Evolutionary conservation across 2,888 invertebrate genomes (phyloP).

Genomic region (Hesperia comma): DNA sequence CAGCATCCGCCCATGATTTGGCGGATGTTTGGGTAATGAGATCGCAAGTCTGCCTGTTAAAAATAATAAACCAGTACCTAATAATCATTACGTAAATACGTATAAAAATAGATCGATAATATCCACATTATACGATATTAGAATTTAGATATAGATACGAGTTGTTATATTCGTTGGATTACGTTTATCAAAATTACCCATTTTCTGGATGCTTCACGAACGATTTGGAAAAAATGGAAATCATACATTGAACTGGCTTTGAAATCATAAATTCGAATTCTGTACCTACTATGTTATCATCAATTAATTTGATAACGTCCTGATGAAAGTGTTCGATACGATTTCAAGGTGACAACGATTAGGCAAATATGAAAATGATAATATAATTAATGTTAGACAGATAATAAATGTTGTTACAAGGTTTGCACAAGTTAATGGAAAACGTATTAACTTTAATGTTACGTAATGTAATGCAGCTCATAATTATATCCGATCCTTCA

Average conservation of each 20-base stretch:
- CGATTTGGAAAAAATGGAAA: not conserved
- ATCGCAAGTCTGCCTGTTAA: too few relatives aligned
- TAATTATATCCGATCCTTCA: too few relatives aligned
- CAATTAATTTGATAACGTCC: constrained; percentile 7
- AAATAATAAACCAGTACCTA: too few relatives aligned
- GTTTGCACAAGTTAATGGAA: too few relatives aligned
- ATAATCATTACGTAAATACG: too few relatives aligned
- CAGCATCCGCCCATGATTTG: too few relatives aligned
- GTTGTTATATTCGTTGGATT: not conserved
- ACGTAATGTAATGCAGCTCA: too few relatives aligned
- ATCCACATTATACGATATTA: too few relatives aligned
- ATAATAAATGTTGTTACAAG: not conserved
- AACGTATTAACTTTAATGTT: too few relatives aligned
- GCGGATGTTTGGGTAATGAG: too few relatives aligned
- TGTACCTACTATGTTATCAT: constrained; percentile 9
- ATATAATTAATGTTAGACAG: not conserved
- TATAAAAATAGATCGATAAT: too few relatives aligned
- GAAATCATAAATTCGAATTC: not conserved
- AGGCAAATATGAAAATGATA: constrained; percentile 12
- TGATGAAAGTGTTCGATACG: constrained; percentile 21
- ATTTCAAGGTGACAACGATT: constrained; percentile 10
- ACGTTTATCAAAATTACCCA: not conserved
- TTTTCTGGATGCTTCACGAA: too few relatives aligned
- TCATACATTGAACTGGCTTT: not conserved
- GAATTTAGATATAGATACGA: not conserved